phyloP scores from a whole-genome alignment of 2,113 vertebrate species.

The human region GRCh38 chr12:102321001-102321500 shows the following conservation, averaged over 20 bases:
- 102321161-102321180: background rate
- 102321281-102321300: background rate
- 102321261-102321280: background rate
- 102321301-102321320: background rate
- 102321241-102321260: background rate
- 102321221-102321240: background rate
- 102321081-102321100: background rate
- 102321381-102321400: background rate
- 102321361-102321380: background rate
- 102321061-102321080: background rate
- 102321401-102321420: background rate
- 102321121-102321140: background rate
- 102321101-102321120: background rate
- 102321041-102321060: background rate
- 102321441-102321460: background rate
- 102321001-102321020: slow-evolving; percentile 13
- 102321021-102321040: background rate
- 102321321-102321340: background rate
- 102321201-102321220: background rate
- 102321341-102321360: background rate
- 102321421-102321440: background rate
- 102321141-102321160: background rate
- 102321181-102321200: background rate
- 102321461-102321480: background rate
- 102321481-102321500: background rate